A percentile compares a stretch with the other conserved stretches of the same genome.
These are phyloP conservation scores for Anolis sagrei DNA, from an alignment of 2,113 vertebrate genomes.

Conservation along the genomic window DNA sequence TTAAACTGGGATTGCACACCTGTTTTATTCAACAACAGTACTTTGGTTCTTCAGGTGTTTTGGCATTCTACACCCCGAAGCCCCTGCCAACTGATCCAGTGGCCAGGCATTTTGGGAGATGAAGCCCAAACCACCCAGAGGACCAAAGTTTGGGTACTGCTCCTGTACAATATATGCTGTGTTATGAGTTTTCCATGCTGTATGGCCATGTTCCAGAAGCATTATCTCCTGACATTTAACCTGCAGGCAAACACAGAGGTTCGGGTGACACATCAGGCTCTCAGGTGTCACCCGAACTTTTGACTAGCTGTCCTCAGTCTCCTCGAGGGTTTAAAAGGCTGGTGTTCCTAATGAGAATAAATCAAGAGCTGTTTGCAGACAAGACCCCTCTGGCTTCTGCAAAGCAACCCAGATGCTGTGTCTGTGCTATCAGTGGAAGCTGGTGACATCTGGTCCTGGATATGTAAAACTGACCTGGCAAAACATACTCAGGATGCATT, in stretches of 20 bases:
- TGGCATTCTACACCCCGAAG: no score
- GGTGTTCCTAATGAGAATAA: slow-evolving; percentile 10
- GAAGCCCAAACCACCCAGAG: no score
- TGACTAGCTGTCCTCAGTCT: not conserved
- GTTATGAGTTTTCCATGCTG: no score
- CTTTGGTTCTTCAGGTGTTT: no score
- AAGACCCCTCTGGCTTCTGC: slow-evolving; percentile 6
- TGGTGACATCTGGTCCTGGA: slow-evolving; percentile 37
- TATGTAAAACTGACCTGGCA: slow-evolving; percentile 24
- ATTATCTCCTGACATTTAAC: no score
- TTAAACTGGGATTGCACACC: not conserved
- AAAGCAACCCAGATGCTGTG: not conserved
- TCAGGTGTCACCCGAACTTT: slow-evolving; percentile 9
- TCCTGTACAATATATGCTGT: not conserved
- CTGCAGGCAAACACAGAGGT: no score
- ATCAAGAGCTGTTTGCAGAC: slow-evolving; percentile 16
- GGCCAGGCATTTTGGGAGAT: no score
- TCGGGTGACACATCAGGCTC: no score
- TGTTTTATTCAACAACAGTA: slow-evolving; percentile 6
- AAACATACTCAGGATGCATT: slow-evolving; percentile 30
- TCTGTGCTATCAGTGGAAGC: slow-evolving; percentile 16
- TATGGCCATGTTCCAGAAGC: no score
- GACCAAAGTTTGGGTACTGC: no score
- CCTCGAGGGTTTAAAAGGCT: not conserved
- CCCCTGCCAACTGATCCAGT: no score